Evolutionary conservation across 2,888 invertebrate species (phyloP).

Genomic region (Anarsia innoxiella): DNA sequence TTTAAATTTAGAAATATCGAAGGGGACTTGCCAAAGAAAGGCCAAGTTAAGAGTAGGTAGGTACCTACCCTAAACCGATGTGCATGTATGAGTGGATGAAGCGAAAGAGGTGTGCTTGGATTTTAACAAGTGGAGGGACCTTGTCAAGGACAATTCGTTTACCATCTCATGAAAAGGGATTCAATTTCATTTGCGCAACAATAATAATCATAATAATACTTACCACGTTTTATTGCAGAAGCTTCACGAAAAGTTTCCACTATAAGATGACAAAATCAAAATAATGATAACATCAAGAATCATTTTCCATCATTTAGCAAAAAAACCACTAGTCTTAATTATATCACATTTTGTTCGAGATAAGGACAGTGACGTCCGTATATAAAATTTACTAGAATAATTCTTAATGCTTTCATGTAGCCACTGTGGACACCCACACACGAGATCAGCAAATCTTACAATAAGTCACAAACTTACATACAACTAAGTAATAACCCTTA

Average conservation of each 20-base stretch:
- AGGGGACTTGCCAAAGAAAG: no score
- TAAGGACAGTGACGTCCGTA: conserved; percentile 70
- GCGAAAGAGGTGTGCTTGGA: no score
- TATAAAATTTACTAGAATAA: conserved; percentile 67
- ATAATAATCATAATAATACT: no score
- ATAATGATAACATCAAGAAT: conserved; percentile 73
- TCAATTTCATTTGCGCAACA: no score
- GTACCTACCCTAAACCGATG: no score
- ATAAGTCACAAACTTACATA: conserved; percentile 62
- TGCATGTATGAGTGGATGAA: no score
- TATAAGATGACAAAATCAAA: conserved; percentile 71
- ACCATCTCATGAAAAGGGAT: no score
- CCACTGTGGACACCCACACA: conserved; percentile 56
- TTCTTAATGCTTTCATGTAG: conserved; percentile 73
- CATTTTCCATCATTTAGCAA: conserved; percentile 58
- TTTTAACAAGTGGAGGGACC: no score
- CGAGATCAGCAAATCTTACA: conserved; percentile 67
- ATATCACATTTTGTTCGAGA: conserved; percentile 73
- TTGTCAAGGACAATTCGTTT: no score
- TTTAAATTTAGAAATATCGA: no score
- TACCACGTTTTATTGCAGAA: conserved; percentile 58
- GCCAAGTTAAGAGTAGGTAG: no score
- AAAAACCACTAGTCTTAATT: conserved; percentile 67
- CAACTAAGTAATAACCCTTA: conserved; percentile 41
- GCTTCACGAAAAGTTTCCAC: conserved; percentile 68